Base-by-base conservation (phyloP, 2,888 invertebrate genomes). In the Drosophila kokeensis region DNA sequence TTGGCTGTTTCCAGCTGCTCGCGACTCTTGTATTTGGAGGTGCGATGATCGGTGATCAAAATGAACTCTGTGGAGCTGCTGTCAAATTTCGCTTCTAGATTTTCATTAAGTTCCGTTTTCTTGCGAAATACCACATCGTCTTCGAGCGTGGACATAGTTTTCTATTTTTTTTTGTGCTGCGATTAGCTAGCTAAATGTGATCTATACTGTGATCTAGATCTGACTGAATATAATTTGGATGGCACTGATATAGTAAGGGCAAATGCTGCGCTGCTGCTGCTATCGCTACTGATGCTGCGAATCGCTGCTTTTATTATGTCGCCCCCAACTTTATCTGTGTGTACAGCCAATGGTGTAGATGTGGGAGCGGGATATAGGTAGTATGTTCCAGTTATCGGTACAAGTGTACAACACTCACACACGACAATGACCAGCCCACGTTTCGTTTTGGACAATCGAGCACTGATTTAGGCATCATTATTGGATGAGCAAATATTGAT, bases 51-150 rank as follows among this genome's bases (percentile, higher is more conserved):
- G 32, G 91, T 92, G 7, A 92, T 89, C 21, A 92, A 62, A 50
- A 92, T 91, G 11, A 92, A 93, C 50, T 92, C 93, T 6, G 88
- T 90, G 21, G 92, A 91, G 24, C 91, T 62, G 63, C 91, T 91
- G 58, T 81, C 80, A 45, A 90, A 91, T 21, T 91, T 91, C 18
- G 87, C 82, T 50, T 92, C 93, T 30, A 86, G 66, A n/a, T 81
- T 86, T 11, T 90, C 77, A 49, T 82, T 78, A 3, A 86, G 65
- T 72, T 89, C 77, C 32, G 79, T 72, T 54, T 72, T 82, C 55
- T 82, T 86, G 48, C 83, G 92, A 78, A 91, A 92, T 45, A 80
- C 78, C 18, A 86, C 81, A 73, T 88, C 83, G 54, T 81, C 82
- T 67, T 91, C 91, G 50, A 91, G 66, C 49, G 84, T 86, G 59